Base-by-base conservation (phyloP, 2,888 invertebrate genomes). In the Apeira syringaria region DNA sequence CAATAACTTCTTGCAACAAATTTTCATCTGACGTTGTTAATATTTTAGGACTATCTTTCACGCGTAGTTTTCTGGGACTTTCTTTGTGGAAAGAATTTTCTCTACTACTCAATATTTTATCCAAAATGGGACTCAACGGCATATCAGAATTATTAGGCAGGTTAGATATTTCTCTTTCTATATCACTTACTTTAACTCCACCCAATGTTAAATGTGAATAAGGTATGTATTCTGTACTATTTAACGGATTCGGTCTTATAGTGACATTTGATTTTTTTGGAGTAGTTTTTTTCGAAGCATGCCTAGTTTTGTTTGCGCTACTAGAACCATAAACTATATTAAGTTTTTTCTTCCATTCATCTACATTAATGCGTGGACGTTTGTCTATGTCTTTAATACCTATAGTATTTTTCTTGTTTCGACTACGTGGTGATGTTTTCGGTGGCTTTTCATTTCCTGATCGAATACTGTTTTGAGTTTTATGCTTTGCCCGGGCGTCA, bases 201-300 rank as follows among this genome's bases (percentile, higher is more conserved):
- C 90, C 90, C 50, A 90, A 50, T 8, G 90, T 90, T 44, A 91
- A 64, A 58, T 85, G 73, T 6, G 87, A 77, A 64, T 91, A 91
- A 1, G 90, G 90, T 57, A 91, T 86, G 53, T 91, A 91, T 32
- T 85, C 81, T 7, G 65, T 47, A 46, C 81, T 83, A 49, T 83
- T 84, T 11, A 75, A 54, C 1, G 34, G 46, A 30, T 34, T 47
- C 3, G 50, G 31, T 37, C 50, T 59, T 35, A 24, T 41, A 7
- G 28, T 9, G 5, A 7, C 7, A 52, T 59, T 54, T 7, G 30
- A 38, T 50, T 61, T 64, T 55, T 68, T 68, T 24, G 52, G 52
- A 24, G 51, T 53, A 5, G 5, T 28, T 47, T 29, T 59, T 54
- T 61, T 76, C 9, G 42, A 28, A 5, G 13, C 5, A 18, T n/a